Conservation (phyloP, 2,113 vertebrate genomes). For the Oreochromis spilurus region DNA sequence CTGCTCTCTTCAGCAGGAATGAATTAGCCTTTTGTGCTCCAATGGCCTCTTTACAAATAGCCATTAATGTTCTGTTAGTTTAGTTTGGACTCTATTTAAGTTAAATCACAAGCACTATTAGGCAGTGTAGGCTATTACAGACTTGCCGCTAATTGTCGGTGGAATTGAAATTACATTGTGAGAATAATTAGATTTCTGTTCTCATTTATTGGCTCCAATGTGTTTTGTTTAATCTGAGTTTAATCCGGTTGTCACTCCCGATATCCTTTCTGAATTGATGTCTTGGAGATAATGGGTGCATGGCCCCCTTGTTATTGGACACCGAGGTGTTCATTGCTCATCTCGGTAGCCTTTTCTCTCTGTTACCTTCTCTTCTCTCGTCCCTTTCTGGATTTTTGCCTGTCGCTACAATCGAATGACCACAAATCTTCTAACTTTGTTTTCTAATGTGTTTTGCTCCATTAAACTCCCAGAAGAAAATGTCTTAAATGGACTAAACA, state of each 20-base stretch:
- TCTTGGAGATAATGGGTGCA: slow-evolving; percentile 2
- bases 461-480: slow-evolving; percentile 31
- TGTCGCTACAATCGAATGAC: not conserved
- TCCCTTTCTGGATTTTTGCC: not conserved
- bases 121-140: slow-evolving; percentile 4
- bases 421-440: slow-evolving; percentile 55
- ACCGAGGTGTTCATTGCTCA: slow-evolving; percentile 8
- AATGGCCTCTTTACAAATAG: slow-evolving; percentile 28
- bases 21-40: slow-evolving; percentile 28
- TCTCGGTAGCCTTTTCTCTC: not conserved
- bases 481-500: slow-evolving; percentile 37
- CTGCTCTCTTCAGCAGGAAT: slow-evolving; percentile 25
- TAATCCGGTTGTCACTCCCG: slow-evolving; percentile 19
- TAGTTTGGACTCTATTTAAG: slow-evolving; percentile 38
- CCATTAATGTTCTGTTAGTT: slow-evolving; percentile 42
- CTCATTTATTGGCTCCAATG: not conserved
- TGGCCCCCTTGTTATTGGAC: slow-evolving; percentile 17
- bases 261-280: slow-evolving; percentile 31
- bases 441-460: slow-evolving; percentile 32
- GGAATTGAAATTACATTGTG: not conserved
- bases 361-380: not conserved
- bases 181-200: slow-evolving; percentile 18
- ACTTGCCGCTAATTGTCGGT: not conserved
- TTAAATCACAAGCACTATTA: slow-evolving; percentile 31
- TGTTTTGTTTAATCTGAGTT: slow-evolving; percentile 38